Base-by-base conservation (phyloP, 2,888 invertebrate species). In the Caenorhabditis sp. region DNA sequence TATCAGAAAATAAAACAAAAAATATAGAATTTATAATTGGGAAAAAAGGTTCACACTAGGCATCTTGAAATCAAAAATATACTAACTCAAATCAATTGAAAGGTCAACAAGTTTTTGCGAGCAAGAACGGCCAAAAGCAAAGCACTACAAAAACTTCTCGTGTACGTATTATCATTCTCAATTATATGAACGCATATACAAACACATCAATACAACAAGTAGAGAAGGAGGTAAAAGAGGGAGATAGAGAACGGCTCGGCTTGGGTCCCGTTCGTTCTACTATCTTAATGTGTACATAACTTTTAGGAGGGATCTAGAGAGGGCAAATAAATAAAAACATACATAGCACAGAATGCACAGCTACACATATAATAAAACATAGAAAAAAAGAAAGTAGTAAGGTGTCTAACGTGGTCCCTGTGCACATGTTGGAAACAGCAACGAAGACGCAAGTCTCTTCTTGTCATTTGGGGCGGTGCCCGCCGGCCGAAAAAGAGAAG, bases 201-300 rank as follows among this genome's bases (percentile, higher is more conserved):
- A 43, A 43, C 43, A 43, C 43, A 43, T 43, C 31, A 31, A 31
- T 31, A 31, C 31, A 31, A 31, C 31, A 31, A 31, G 31, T 31
- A 31, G 31, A 31, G 31, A 31, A n/a, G 36, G 12, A 43, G 43
- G 43, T 43, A 12, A 43, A 43, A 17, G 17, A 43, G 43, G 17
- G 43, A 43, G 17, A 43, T 17, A 43, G 43, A 43, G 43, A 43
- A 43, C 17, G 43, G 43, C 43, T 43, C 14, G 43, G 43, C 43
- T 43, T 43, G 43, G 43, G 43, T 43, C 17, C 17, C 43, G 31
- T 31, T 31, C 43, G 31, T 31, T 31, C 31, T 31, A 31, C 43
- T 43, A 43, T 43, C 43, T 43, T 43, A 43, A 43, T 43, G 43
- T 43, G 43, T 43, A 43, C 43, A 43, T 43, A 43, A 43, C 43